phyloP scores from a whole-genome alignment of 2,888 invertebrate species.

The Caenorhabditis doughertyi region DNA sequence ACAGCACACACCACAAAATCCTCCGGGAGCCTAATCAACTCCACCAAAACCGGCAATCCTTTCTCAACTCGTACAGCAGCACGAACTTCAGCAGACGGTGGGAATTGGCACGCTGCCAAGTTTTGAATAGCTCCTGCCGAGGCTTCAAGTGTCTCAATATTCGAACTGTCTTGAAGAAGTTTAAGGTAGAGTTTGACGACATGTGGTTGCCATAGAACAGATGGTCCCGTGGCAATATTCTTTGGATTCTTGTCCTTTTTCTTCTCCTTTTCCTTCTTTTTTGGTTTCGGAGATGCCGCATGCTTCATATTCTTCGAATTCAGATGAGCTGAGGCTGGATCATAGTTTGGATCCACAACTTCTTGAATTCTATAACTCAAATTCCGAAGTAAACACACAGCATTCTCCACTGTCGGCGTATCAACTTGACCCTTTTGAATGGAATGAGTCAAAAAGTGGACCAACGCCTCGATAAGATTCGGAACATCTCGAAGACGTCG shows the following conservation, averaged over 20 bases:
- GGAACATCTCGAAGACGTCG: slow-evolving; percentile 93
- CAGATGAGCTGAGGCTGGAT: slow-evolving; percentile 85
- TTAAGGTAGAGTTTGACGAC: slow-evolving; percentile 84
- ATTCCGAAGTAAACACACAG: slow-evolving; percentile 97
- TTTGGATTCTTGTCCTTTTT: slow-evolving; percentile 64
- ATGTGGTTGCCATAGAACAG: slow-evolving; percentile 93
- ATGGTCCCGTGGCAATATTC: slow-evolving; percentile 86
- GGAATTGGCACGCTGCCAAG: slow-evolving; percentile 98
- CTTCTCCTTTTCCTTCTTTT: slow-evolving; percentile 73
- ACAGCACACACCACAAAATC: slow-evolving; percentile 96
- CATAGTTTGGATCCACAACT: slow-evolving; percentile 97
- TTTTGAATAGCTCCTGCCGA: slow-evolving; percentile 99
- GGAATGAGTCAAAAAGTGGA: slow-evolving; percentile 93
- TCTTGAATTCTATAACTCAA: slow-evolving; percentile 98
- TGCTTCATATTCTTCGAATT: slow-evolving; percentile 72
- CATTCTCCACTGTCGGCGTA: slow-evolving; percentile 98
- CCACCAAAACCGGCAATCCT: slow-evolving; percentile 96
- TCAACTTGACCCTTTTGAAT: slow-evolving; percentile 87
- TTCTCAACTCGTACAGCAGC: slow-evolving; percentile 97
- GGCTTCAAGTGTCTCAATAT: slow-evolving; percentile 86
- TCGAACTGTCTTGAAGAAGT: slow-evolving; percentile 80
- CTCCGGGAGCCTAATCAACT: slow-evolving; percentile 86
- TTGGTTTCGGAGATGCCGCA: slow-evolving; percentile 80
- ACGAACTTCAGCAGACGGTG: slow-evolving; percentile 86
- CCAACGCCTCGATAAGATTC: slow-evolving; percentile 93